phyloP scores from a whole-genome alignment of 2,797 vertebrate species.

The Gymnothorax javanicus region DNA sequence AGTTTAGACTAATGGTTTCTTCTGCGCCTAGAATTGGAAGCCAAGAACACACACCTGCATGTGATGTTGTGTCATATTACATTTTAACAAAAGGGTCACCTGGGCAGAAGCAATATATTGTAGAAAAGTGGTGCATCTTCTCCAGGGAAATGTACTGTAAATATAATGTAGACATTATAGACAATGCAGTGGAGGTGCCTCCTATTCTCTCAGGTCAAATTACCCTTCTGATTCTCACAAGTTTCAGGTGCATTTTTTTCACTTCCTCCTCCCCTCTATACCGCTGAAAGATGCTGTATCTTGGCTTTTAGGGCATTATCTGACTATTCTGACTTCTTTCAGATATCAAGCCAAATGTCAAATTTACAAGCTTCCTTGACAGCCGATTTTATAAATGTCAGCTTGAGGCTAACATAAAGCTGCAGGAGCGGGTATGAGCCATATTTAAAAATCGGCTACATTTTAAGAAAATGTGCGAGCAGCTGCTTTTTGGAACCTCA shows the following conservation, averaged over 20 bases:
- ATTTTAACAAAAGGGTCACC: not conserved
- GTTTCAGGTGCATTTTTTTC: not conserved
- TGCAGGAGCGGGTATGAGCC: not conserved
- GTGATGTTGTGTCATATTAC: not conserved
- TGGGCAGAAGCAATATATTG: not conserved
- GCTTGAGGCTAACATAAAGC: not conserved
- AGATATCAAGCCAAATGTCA: not conserved
- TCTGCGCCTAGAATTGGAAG: not conserved
- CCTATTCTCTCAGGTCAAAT: not conserved
- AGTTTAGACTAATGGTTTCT: not conserved
- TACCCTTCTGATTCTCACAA: not conserved
- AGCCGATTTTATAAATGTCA: not conserved
- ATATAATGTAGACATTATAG: not conserved
- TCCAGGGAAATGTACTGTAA: not conserved
- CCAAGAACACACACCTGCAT: not conserved
- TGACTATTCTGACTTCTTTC: conserved; percentile 26
- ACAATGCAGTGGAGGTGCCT: conserved; percentile 9
- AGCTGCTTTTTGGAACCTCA: not conserved
- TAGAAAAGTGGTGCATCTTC: not conserved
- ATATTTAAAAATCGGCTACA: not conserved
- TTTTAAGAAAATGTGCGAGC: not conserved
- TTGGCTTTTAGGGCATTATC: not conserved
- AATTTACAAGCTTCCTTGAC: not conserved
- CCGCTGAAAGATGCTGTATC: not conserved
- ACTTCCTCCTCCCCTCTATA: not conserved